These are phyloP conservation scores for Chionoecetes opilio DNA, from an alignment of 1,140 invertebrate species.

Conservation along the genomic window DNA sequence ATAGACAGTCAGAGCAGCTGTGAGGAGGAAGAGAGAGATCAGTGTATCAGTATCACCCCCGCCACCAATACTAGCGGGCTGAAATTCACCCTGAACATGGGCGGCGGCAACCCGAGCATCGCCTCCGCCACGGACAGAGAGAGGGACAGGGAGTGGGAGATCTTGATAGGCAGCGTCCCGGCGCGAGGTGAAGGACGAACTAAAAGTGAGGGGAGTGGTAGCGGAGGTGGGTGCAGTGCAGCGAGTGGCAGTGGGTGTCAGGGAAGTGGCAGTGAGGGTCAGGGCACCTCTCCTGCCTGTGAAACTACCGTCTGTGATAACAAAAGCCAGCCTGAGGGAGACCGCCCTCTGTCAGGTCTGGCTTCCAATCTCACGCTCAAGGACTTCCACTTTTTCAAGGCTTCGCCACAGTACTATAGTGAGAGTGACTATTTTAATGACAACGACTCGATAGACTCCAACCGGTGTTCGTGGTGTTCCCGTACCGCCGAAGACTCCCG, in stretches of 20 bases:
- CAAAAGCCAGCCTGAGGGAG: conserved; percentile 52
- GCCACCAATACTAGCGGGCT: conserved; percentile 36
- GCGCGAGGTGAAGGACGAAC: conserved; percentile 59
- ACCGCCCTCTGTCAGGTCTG: conserved; percentile 40
- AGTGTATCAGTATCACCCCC: not conserved
- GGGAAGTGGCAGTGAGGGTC: conserved; percentile 33
- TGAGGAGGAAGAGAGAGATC: conserved; percentile 66
- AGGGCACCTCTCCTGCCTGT: conserved; percentile 57
- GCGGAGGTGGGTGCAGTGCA: not conserved
- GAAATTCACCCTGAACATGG: conserved; percentile 65
- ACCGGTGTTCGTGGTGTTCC: conserved; percentile 70
- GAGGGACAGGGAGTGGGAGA: conserved; percentile 81
- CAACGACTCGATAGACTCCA: conserved; percentile 79
- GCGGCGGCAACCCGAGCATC: conserved; percentile 23
- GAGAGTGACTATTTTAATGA: conserved; percentile 67
- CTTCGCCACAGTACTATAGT: conserved; percentile 69
- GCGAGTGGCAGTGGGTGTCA: conserved; percentile 19
- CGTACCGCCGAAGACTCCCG: conserved; percentile 72
- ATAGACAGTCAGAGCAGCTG: conserved; percentile 61
- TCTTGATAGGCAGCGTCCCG: conserved; percentile 79
- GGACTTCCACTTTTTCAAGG: conserved; percentile 71
- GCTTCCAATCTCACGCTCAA: conserved; percentile 63
- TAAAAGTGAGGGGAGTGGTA: conserved; percentile 65
- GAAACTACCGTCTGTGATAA: conserved; percentile 76
- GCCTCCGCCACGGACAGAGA: conserved; percentile 61